Evolutionary conservation across 2,797 vertebrate species (phyloP).

Genomic region (Chaunax sp.): DNA sequence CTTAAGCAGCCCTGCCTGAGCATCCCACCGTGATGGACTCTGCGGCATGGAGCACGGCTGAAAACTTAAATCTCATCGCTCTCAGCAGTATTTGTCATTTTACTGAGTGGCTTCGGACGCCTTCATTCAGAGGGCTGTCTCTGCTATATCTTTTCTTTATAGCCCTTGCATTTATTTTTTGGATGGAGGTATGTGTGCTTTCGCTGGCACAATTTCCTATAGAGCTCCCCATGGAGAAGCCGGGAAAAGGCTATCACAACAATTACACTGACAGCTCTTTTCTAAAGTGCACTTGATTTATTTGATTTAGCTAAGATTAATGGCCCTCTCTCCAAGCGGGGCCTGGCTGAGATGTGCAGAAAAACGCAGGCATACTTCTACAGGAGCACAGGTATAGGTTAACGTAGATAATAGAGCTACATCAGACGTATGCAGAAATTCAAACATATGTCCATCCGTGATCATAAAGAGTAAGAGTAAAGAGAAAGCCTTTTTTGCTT

Average conservation of each 20-base stretch:
- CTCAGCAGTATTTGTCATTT: slow-evolving; percentile 22
- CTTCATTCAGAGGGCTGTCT: slow-evolving; percentile 47
- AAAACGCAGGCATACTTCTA: slow-evolving; percentile 20
- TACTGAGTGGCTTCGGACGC: slow-evolving; percentile 49
- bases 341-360: slow-evolving; percentile 43
- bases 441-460: slow-evolving; percentile 12
- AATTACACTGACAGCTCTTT: slow-evolving; percentile 82
- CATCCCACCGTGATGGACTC: slow-evolving; percentile 36
- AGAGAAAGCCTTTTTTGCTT: not conserved
- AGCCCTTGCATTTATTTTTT: slow-evolving; percentile 41
- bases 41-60: slow-evolving; percentile 1
- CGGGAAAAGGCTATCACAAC: slow-evolving; percentile 74
- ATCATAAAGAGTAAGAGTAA: too few species aligned
- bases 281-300: slow-evolving; percentile 83
- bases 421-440: slow-evolving; percentile 19
- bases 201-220: slow-evolving; percentile 74
- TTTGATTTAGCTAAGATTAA: slow-evolving; percentile 82
- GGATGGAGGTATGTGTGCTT: slow-evolving; percentile 52
- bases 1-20: slow-evolving; percentile 48
- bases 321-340: slow-evolving; percentile 62
- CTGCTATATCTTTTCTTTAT: slow-evolving; percentile 42
- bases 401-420: slow-evolving; percentile 31
- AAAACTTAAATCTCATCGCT: slow-evolving; percentile 49
- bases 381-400: slow-evolving; percentile 48
- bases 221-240: slow-evolving; percentile 70